Evolutionary conservation across 2,888 invertebrate species (phyloP).

Genomic region (Clivina fossor): DNA sequence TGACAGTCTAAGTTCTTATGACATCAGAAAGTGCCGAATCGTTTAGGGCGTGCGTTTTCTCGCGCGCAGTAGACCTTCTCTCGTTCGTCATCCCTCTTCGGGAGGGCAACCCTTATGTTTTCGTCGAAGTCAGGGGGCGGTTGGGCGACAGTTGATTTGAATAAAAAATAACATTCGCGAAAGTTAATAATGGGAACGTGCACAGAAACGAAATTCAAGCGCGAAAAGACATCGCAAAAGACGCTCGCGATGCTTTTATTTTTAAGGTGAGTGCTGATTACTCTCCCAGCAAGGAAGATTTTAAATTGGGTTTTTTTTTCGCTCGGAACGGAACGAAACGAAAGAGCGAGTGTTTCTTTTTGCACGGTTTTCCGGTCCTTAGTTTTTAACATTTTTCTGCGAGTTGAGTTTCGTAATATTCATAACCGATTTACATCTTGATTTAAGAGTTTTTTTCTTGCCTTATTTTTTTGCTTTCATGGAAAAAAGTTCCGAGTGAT

Average conservation of each 20-base stretch:
- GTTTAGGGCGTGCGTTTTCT: constrained; percentile 37
- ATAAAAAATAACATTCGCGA: constrained; percentile 55
- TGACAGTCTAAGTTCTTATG: constrained; percentile 48
- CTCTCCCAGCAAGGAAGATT: constrained; percentile 52
- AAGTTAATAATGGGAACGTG: constrained; percentile 57
- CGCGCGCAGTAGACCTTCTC: neutral
- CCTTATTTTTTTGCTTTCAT: too few relatives aligned
- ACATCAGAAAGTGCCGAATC: constrained; percentile 42
- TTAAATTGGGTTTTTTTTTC: constrained; percentile 51
- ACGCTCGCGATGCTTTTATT: constrained; percentile 48
- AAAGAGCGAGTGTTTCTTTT: constrained; percentile 2
- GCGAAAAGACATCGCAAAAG: constrained; percentile 24
- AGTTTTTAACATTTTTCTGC: neutral
- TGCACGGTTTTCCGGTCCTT: constrained; percentile 2
- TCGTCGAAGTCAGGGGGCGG: neutral
- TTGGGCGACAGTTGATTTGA: constrained; percentile 49
- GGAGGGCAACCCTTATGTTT: constrained; percentile 34
- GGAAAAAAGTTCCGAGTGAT: too few relatives aligned
- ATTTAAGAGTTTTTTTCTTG: constrained; percentile 22
- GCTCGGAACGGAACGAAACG: neutral
- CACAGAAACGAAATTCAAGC: constrained; percentile 54
- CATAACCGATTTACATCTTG: constrained; percentile 29
- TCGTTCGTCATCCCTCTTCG: neutral
- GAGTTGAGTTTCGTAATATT: constrained; percentile 14
- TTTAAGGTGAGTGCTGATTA: constrained; percentile 52